phyloP scores from a whole-genome alignment of 1,140 invertebrate genomes.

The Telenomus remus region DNA sequence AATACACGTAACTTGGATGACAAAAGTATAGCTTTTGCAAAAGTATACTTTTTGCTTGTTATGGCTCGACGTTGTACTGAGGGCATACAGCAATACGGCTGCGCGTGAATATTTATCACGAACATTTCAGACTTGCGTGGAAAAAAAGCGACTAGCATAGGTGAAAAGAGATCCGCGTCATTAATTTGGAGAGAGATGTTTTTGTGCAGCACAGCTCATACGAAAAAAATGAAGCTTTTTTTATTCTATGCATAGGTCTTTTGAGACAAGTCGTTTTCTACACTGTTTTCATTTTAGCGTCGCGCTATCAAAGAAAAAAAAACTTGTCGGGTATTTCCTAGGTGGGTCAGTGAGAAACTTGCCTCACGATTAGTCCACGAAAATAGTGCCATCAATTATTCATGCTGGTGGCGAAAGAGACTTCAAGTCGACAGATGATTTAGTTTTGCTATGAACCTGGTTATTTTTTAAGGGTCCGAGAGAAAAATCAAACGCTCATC shows the following conservation, averaged over 20 bases:
- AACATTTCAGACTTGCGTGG: constrained; percentile 25
- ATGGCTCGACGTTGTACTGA: constrained; percentile 8
- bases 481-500: too few relatives aligned
- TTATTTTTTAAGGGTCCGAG: too few relatives aligned
- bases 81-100: constrained; percentile 12
- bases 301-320: constrained; percentile 19
- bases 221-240: constrained; percentile 39
- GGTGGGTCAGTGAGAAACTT: constrained; percentile 27
- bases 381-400: constrained; percentile 37
- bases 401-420: background rate
- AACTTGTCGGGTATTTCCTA: constrained; percentile 28
- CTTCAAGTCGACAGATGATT: constrained; percentile 17
- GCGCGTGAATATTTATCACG: constrained; percentile 38
- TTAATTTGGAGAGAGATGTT: constrained; percentile 34
- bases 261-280: constrained; percentile 38
- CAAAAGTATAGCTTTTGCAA: background rate
- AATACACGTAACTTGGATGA: too few relatives aligned
- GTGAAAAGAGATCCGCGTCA: constrained; percentile 37
- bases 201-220: constrained; percentile 11
- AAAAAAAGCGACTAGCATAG: constrained; percentile 16
- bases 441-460: constrained; percentile 15
- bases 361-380: constrained; percentile 29
- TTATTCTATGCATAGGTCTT: constrained; percentile 25
- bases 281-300: constrained; percentile 30
- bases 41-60: background rate